Evolutionary conservation across 2,113 vertebrate genomes (phyloP), one percentile per base, ranked within the genome.

Genomic region (Colossoma macropomum): DNA sequence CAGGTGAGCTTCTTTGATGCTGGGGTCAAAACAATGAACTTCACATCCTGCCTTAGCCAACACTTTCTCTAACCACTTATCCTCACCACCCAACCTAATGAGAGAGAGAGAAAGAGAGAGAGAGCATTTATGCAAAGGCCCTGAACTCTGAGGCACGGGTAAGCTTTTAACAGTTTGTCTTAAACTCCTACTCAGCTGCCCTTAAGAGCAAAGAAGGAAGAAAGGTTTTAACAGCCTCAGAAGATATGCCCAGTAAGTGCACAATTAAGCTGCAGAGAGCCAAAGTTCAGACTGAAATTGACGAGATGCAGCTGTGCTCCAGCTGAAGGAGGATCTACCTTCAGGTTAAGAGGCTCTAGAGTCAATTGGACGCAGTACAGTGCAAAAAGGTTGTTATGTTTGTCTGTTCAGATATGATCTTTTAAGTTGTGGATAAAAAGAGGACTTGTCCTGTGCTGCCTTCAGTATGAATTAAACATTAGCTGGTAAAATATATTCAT

Each of bases 21-120:
- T 95, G 28, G 97, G 97, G 84, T 99, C 97, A 15, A 99, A 98
- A 81, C 96, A 96, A 89, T 98, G 97, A 25, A 98, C 97, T 84
- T 99, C 97, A 52, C 97, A 99, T 0, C 97, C 97, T 0, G 88
- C 90, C 2, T 77, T 87, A 41, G 95, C 94, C 71, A 99, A 95
- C 80, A 85, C 89, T 0, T 80, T 86, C 91, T 99, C 98, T 90
- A 98, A 94, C 27, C 88, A 90, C 30, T 93, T 93, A 59, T 97
- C 95, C 0, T 94, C 93, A 0, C 74, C 93, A 45, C 96, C 96
- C 63, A 98, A 86, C 79, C 97, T 99, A 52, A 12, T 88, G 75
- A 88, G 11, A 69, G 1, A 72, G 32, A 48, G n/a, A 66, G 72
- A 34, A 45, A 68, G 48, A 28, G 23, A 16, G 7, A 48, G 1